Percentiles rank a stretch among this genome's conserved stretches.
Evolutionary conservation across 2,888 invertebrate species (phyloP).

Genomic region (Athalia cordata): DNA sequence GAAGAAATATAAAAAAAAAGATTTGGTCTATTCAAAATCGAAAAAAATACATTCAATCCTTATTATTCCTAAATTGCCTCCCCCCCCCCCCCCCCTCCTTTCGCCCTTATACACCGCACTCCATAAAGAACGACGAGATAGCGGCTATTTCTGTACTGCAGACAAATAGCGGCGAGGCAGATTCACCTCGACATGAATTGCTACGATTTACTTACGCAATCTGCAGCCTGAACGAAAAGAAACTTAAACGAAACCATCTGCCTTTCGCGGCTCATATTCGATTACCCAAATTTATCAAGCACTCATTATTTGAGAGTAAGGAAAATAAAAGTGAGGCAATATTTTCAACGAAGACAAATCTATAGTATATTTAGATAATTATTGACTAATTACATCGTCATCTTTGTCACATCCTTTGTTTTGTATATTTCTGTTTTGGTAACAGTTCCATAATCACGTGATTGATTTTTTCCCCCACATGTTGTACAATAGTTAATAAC

Average conservation of each 20-base stretch:
- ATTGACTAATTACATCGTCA: not conserved
- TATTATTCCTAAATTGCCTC: too few relatives aligned
- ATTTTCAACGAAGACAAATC: not conserved
- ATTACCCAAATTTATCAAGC: not conserved
- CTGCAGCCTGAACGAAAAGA: constrained; percentile 2
- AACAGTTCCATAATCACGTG: not conserved
- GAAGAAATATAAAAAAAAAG: too few relatives aligned
- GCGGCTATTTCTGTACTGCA: constrained; percentile 1
- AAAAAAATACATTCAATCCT: too few relatives aligned
- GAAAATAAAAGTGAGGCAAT: not conserved
- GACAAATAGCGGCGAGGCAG: constrained; percentile 7
- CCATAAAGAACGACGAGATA: too few relatives aligned
- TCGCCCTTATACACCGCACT: too few relatives aligned
- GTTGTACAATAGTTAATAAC: not conserved
- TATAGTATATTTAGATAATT: not conserved
- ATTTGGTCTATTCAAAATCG: too few relatives aligned
- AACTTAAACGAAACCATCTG: constrained; percentile 27
- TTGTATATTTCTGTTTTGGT: not conserved
- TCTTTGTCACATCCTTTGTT: not conserved
- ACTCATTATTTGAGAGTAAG: not conserved
- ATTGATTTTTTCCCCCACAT: not conserved
- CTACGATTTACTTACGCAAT: constrained; percentile 29
- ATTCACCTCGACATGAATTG: constrained; percentile 39
- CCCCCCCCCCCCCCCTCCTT: too few relatives aligned
- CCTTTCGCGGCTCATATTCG: not conserved